Evolutionary conservation across 2,888 invertebrate genomes (phyloP).

Genomic region (Drosophila suboccidentalis): DNA sequence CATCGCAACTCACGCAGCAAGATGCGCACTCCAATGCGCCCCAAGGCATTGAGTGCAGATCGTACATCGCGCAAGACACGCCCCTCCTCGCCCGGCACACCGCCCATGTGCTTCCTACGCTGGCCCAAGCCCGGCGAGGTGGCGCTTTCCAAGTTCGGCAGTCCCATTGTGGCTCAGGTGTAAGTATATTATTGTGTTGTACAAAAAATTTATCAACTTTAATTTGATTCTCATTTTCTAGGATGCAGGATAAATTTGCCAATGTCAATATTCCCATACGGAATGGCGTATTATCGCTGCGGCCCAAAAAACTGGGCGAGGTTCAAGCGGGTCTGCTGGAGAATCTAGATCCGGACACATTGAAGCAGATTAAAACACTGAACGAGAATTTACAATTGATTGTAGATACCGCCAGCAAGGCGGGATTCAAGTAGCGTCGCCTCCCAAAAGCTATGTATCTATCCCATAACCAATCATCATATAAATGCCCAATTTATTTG

Average conservation of each 20-base stretch:
- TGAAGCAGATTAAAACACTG: constrained; percentile 83
- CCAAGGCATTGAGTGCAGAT: constrained; percentile 84
- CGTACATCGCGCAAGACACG: constrained; percentile 69
- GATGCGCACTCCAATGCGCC: constrained; percentile 82
- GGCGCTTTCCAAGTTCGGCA: constrained; percentile 84
- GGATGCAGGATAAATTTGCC: constrained; percentile 83
- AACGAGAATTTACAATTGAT: constrained; percentile 84
- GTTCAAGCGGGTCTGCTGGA: constrained; percentile 80
- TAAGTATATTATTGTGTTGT: constrained; percentile 60
- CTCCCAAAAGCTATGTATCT: neutral
- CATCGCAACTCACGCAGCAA: constrained; percentile 78
- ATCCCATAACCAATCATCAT: neutral
- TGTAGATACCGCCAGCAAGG: constrained; percentile 79
- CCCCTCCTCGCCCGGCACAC: constrained; percentile 55
- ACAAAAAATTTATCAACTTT: neutral
- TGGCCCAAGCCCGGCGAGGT: constrained; percentile 85
- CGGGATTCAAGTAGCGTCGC: constrained; percentile 56
- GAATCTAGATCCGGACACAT: constrained; percentile 81
- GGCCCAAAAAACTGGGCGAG: constrained; percentile 82
- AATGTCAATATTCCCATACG: constrained; percentile 85
- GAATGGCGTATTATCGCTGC: constrained; percentile 84
- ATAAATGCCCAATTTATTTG: constrained; percentile 26
- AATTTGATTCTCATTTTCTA: constrained; percentile 21
- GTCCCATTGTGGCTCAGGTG: constrained; percentile 84
- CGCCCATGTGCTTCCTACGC: constrained; percentile 83